A percentile compares a stretch with the other conserved stretches of the same genome.
Evolutionary conservation across 1,140 invertebrate genomes (phyloP).

Genomic region (Drosophila lowei): DNA sequence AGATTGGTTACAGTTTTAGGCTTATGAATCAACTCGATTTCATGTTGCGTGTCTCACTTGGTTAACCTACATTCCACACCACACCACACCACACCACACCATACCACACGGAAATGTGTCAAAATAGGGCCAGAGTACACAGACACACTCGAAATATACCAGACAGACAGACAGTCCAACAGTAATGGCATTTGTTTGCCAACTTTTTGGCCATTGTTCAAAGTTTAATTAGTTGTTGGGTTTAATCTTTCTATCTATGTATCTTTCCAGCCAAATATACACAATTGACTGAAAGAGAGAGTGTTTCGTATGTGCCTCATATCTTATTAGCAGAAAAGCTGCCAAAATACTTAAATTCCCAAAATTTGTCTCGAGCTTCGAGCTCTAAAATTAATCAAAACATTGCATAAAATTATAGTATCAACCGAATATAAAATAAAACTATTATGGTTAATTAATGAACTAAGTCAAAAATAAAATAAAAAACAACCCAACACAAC

Average conservation of each 20-base stretch:
- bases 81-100: too few relatives aligned
- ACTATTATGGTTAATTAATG: conserved; percentile 47
- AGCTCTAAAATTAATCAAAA: conserved; percentile 4
- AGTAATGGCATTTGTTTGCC: conserved; percentile 74
- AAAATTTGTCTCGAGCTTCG: conserved; percentile 1
- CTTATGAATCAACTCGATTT: conserved; percentile 66
- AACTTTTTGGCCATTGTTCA: conserved; percentile 71
- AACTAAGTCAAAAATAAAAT: conserved; percentile 35
- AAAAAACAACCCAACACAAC: conserved; percentile 21
- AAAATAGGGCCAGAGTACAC: conserved; percentile 43
- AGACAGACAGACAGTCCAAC: conserved; percentile 11
- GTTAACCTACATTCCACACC: conserved; percentile 58
- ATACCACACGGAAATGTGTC: conserved; percentile 46
- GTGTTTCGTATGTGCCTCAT: conserved; percentile 9
- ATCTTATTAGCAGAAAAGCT: conserved; percentile 1
- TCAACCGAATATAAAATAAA: conserved; percentile 24
- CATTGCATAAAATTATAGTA: not conserved
- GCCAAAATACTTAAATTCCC: not conserved
- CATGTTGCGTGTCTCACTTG: conserved; percentile 53
- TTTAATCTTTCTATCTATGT: conserved; percentile 39
- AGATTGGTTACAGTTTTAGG: conserved; percentile 74
- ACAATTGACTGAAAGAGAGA: conserved; percentile 33
- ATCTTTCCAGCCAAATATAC: not conserved
- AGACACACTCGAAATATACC: conserved; percentile 23
- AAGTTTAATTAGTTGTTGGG: conserved; percentile 76